Evolutionary conservation across 2,113 vertebrate genomes (phyloP), one percentile per base, ranked within the genome.

Genomic region (Helogale parvula): DNA sequence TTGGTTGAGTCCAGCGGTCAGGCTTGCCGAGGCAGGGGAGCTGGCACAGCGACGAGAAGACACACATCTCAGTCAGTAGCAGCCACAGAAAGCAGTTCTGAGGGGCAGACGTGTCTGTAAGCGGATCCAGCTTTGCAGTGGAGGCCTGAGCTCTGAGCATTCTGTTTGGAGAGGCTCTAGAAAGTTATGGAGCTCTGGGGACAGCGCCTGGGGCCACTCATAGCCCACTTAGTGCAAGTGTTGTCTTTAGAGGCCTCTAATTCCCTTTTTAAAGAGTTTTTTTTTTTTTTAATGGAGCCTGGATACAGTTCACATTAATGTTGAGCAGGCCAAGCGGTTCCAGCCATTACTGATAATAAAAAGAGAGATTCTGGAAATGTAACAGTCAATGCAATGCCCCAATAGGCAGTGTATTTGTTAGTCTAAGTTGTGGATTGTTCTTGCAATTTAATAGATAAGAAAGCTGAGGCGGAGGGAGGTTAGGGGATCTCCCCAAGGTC

Each of bases 201-300:
- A 96, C 4, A 38, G 19, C 71, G 65, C 60, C 29, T 38, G 60
- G 83, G 90, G 68, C 71, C 54, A 45, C 93, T 88, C 74, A 6
- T 2, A 65, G 81, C 68, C 54, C 79, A 94, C 93, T 97, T 91
- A 95, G 38, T 33, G n/a, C 19, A 38, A 95, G 33, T 96, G 92
- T 93, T 94, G 88, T 95, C 92, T 94, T 97, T 77, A 63, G 93
- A 77, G 79, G 77, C 57, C 88, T 76, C 65, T 52, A 82, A 93
- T 85, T 97, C 94, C 92, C 88, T 88, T 98, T 96, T 83, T n/a
- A 68, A 54, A 77, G 54, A 65, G 21, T 57, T 54, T 45, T 57
- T 17, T 23, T 35, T 41, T 47, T 93, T 79, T 88, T 86, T 9
- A 81, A 31, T 27, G 89, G 71, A 85, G 81, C 88, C 88, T 54